phyloP scores from a whole-genome alignment of 2,797 vertebrate genomes.

The Rhodeus uyekii region DNA sequence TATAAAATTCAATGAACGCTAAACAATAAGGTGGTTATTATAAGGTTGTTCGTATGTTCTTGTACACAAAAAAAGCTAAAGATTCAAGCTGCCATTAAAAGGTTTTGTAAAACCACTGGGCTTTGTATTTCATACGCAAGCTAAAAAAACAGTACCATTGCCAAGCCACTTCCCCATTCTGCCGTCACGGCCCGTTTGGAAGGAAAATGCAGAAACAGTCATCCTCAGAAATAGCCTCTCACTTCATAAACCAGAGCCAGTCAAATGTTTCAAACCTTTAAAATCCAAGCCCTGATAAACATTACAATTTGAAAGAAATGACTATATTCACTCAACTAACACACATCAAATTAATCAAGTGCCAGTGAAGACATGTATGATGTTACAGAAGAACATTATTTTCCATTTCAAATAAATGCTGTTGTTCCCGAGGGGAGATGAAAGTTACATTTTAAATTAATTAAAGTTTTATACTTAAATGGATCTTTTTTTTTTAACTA shows the following conservation, averaged over 20 bases:
- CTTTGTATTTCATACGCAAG: neutral
- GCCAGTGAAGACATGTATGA: neutral
- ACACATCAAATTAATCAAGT: neutral
- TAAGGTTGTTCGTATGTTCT: too few relatives aligned
- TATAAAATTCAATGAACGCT: neutral
- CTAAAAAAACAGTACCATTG: constrained; percentile 44
- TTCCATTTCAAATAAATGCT: too few relatives aligned
- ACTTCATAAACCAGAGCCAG: constrained; percentile 18
- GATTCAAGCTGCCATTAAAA: neutral
- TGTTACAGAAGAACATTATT: too few relatives aligned
- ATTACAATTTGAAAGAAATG: neutral
- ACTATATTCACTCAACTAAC: neutral
- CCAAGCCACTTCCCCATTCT: constrained; percentile 59
- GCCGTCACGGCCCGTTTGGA: constrained; percentile 24
- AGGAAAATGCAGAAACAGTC: neutral
- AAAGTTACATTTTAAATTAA: too few relatives aligned
- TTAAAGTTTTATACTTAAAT: too few relatives aligned
- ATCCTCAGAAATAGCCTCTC: constrained; percentile 20
- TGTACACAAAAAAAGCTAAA: neutral
- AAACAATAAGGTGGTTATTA: neutral
- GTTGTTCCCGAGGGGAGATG: too few relatives aligned
- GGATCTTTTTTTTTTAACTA: too few relatives aligned
- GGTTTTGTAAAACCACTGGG: neutral
- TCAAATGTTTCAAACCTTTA: neutral
- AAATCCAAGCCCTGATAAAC: neutral